phyloP scores from a whole-genome alignment of 64 coral and sea anemone species.

The Montipora capricornis region DNA sequence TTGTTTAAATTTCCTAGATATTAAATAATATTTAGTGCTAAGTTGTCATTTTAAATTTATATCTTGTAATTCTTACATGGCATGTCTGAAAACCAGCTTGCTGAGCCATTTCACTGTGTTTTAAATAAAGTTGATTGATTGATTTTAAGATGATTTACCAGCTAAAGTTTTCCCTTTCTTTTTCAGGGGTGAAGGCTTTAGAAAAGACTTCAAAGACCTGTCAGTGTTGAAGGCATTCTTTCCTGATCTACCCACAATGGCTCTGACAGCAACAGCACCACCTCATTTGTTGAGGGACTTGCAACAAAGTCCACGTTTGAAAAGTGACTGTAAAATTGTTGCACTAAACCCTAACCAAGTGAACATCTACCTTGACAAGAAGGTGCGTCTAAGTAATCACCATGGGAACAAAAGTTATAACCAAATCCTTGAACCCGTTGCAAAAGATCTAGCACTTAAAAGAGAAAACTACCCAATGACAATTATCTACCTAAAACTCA shows the following conservation, averaged over 20 bases:
- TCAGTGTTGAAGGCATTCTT: conserved; percentile 68
- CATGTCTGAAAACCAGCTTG: no score
- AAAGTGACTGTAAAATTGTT: conserved; percentile 40
- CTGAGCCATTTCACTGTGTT: background rate
- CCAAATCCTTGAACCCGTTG: conserved; percentile 50
- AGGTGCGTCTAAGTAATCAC: conserved; percentile 31
- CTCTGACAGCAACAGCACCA: conserved; percentile 77
- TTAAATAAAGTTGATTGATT: no score
- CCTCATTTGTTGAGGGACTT: conserved; percentile 51
- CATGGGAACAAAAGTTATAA: conserved; percentile 20
- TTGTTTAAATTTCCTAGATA: no score
- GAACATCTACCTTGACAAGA: conserved; percentile 61
- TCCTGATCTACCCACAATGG: conserved; percentile 57
- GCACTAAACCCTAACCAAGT: conserved; percentile 50
- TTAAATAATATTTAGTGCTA: no score
- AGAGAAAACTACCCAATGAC: conserved; percentile 80
- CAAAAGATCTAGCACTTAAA: conserved; percentile 41
- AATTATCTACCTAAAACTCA: conserved; percentile 72
- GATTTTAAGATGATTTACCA: background rate
- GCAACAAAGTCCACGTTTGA: conserved; percentile 34
- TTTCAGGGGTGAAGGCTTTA: conserved; percentile 75
- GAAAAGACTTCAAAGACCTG: conserved; percentile 75
- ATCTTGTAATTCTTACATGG: no score
- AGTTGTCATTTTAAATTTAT: no score
- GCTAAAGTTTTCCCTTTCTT: background rate